Percentiles rank a stretch among this genome's conserved stretches.
Conservation (phyloP, 2,797 vertebrate species). For the Hydrolagus colliei region DNA sequence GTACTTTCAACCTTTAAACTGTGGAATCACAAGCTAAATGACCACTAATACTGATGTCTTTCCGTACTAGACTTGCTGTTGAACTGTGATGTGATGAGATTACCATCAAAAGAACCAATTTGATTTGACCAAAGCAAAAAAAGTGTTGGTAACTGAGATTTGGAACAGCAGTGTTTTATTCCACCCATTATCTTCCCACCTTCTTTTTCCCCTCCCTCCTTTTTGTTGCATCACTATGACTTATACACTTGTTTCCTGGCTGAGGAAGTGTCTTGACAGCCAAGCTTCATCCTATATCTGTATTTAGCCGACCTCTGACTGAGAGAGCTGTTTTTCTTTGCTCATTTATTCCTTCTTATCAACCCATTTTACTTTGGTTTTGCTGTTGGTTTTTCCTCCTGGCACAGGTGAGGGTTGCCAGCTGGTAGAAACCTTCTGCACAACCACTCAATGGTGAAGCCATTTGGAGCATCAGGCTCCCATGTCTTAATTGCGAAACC, state of each 20-base stretch:
- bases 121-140: slow-evolving; percentile 17
- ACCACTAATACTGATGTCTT: not conserved
- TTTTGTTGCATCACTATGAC: too few relatives aligned
- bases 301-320: not conserved
- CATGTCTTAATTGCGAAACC: not conserved
- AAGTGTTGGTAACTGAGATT: not conserved
- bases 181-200: not conserved
- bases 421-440: not conserved
- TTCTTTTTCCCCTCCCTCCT: too few relatives aligned
- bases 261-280: not conserved
- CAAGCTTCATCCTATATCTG: not conserved
- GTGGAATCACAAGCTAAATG: not conserved
- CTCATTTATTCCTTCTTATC: too few relatives aligned
- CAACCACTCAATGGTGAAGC: not conserved
- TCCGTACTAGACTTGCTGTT: not conserved
- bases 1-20: not conserved
- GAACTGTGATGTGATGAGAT: not conserved
- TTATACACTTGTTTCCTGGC: not conserved
- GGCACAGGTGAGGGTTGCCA: too few relatives aligned
- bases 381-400: too few relatives aligned
- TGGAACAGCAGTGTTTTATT: not conserved
- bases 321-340: too few relatives aligned
- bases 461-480: not conserved
- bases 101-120: not conserved
- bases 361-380: too few relatives aligned